Base-by-base conservation (phyloP, 2,797 vertebrate species). In the Enteromius argenteus region DNA sequence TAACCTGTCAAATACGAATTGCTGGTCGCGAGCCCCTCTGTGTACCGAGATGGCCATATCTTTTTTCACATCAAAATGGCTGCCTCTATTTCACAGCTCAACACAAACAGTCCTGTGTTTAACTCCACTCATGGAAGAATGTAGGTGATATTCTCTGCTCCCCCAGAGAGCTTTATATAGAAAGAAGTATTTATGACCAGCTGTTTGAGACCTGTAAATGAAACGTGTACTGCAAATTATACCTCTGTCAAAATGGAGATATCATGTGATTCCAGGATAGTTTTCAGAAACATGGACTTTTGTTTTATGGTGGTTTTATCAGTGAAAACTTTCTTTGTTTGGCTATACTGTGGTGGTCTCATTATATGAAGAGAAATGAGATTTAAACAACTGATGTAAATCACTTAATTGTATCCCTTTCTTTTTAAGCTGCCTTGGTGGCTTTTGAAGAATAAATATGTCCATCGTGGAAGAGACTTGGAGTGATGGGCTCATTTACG, bases 21-120 rank as follows among this genome's bases (percentile, higher is more conserved):
- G 67, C 88, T 86, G 86, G 86, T 90, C 90, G 87, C 76, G 46
- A 51, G 79, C 72, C 75, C 86, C 85, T 81, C 46, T 80, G 89
- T 84, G 84, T 81, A 79, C 79, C 83, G 84, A 89, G 75, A 89
- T 80, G 60, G 86, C 58, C 17, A 51, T 87, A 90, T 90, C 89
- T 87, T 87, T 88, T 92, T 91, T 88, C 89, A 90, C 81, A 89
- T 86, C 80, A 87, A 87, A 84, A 86, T 89, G 87, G 62, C 88
- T 85, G 74, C 79, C 44, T 58, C 64, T 69, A 32, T 76, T 85
- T 85, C 71, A 85, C 73, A 51, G 81, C 87, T 77, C 42, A 69
- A 86, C 80, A 69, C 85, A 87, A 86, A 85, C 84, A 84, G 68
- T 56, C 19, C 74, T 71, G 71, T 87, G 82, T 88, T 79, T 79